phyloP scores from a whole-genome alignment of 2,113 vertebrate genomes.

The Natator depressus region DNA sequence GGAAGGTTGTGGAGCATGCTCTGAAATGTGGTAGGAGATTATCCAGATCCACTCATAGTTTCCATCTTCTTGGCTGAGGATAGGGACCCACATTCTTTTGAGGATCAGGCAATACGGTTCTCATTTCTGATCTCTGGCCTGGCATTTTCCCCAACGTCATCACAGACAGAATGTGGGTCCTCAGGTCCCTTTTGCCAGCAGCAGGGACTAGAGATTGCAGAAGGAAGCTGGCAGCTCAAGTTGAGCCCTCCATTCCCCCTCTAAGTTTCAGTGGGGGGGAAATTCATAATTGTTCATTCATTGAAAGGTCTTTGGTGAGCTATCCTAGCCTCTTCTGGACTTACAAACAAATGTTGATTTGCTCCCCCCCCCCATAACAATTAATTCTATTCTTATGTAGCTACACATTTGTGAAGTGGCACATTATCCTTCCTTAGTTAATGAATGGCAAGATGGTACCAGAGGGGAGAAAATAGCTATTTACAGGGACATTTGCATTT shows the following conservation, averaged over 20 bases:
- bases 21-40: not conserved
- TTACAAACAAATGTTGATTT: not conserved
- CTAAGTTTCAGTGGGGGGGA: fast-evolving
- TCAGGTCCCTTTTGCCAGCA: not conserved
- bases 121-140: not conserved
- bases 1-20: not conserved
- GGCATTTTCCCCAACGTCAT: not conserved
- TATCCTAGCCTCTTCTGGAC: not conserved
- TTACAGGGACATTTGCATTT: fast-evolving
- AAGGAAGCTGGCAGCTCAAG: not conserved
- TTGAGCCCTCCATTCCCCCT: not conserved
- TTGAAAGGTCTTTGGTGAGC: not conserved
- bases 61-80: too few relatives aligned
- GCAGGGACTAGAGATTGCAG: not conserved
- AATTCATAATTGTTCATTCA: not conserved
- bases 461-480: not conserved
- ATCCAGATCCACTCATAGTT: too few relatives aligned
- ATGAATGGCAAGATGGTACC: not conserved
- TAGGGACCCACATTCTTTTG: not conserved
- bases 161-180: not conserved
- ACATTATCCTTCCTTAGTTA: not conserved
- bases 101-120: fast-evolving
- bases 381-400: not conserved
- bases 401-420: not conserved
- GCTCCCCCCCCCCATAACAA: not conserved